Conservation (phyloP, 2,113 vertebrate species). For the Notechis scutatus region DNA sequence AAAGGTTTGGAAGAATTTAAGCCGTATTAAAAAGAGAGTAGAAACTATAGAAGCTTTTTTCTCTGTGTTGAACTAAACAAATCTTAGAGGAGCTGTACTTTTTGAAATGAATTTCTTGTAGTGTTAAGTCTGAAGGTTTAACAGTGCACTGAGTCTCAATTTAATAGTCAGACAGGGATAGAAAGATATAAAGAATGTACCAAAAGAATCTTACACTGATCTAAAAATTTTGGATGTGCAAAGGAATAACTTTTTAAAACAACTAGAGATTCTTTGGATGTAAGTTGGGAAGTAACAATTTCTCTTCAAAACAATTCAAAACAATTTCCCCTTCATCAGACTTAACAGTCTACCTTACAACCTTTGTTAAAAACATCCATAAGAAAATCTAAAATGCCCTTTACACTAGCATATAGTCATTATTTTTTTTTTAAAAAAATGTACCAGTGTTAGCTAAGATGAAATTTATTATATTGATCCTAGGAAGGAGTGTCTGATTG, state of each 20-base stretch:
- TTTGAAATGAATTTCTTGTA: slow-evolving; percentile 63
- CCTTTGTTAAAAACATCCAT: not conserved
- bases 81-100: slow-evolving; percentile 64
- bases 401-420: not conserved
- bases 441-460: slow-evolving; percentile 47
- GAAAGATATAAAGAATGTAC: slow-evolving; percentile 63
- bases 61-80: slow-evolving; percentile 56
- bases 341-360: not conserved
- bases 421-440: no score
- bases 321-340: not conserved
- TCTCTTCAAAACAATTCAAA: not conserved
- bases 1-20: slow-evolving; percentile 32
- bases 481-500: not conserved
- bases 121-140: slow-evolving; percentile 65
- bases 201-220: slow-evolving; percentile 58
- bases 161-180: slow-evolving; percentile 62
- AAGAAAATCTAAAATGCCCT: not conserved
- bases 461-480: not conserved
- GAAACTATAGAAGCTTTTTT: slow-evolving; percentile 60
- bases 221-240: slow-evolving; percentile 44
- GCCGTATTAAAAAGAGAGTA: slow-evolving; percentile 58
- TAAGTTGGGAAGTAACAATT: not conserved
- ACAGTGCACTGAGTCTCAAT: slow-evolving; percentile 63
- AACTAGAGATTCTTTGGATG: slow-evolving; percentile 26
- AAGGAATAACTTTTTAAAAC: slow-evolving; percentile 46